Conservation (phyloP, 2,113 vertebrate genomes). For the Sylvia atricapilla region DNA sequence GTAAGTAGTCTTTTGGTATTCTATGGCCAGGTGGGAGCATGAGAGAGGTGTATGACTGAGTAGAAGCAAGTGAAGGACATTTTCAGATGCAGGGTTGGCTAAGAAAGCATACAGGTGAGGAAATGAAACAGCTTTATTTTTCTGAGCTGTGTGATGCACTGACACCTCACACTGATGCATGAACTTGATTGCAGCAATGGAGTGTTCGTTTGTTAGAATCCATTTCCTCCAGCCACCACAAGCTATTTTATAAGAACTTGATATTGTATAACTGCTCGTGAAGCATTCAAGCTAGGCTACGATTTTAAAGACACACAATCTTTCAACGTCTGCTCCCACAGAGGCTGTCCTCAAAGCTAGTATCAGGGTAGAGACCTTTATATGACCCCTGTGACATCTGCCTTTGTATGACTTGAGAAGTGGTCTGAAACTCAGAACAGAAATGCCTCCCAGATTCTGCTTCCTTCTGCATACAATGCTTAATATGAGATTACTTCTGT, state of each 20-base stretch:
- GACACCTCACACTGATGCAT: not conserved
- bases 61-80: not conserved
- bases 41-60: not conserved
- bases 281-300: not conserved
- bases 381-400: conserved; percentile 2
- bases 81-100: not conserved
- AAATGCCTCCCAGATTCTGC: not conserved
- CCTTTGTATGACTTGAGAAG: not conserved
- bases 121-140: not conserved
- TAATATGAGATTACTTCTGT: not conserved
- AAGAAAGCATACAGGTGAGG: not conserved
- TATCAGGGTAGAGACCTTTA: not conserved
- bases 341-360: not conserved
- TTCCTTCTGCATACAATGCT: not conserved
- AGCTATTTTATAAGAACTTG: not conserved
- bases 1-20: not conserved
- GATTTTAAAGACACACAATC: not conserved
- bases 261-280: not conserved
- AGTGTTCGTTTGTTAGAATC: not conserved
- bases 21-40: not conserved
- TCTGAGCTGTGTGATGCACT: not conserved
- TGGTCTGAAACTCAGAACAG: not conserved
- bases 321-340: not conserved
- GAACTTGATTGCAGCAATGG: not conserved
- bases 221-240: not conserved